Evolutionary conservation across 2,113 vertebrate genomes (phyloP).

Genomic region (Oryzias woworae): DNA sequence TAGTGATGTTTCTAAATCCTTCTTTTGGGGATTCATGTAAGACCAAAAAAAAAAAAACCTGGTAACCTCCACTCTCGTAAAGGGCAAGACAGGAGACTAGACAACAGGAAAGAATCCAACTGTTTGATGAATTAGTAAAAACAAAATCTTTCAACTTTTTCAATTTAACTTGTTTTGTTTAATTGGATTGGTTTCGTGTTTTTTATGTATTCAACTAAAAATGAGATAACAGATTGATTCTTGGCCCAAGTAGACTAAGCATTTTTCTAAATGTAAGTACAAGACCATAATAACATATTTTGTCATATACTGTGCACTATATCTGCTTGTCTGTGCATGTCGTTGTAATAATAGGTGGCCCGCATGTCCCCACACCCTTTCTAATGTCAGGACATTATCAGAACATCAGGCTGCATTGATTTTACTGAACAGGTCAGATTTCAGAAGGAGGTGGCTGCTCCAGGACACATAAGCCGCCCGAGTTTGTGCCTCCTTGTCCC

Average conservation of each 20-base stretch:
- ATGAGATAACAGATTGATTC: too few relatives aligned
- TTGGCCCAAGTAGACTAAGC: too few relatives aligned
- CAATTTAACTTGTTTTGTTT: background rate
- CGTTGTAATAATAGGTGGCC: constrained; percentile 52
- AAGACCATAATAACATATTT: constrained; percentile 47
- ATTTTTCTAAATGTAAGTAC: constrained; percentile 42
- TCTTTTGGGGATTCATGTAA: too few relatives aligned
- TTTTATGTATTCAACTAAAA: too few relatives aligned
- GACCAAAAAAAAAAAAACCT: constrained; percentile 27
- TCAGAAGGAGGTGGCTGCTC: constrained; percentile 75
- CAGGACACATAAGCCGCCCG: constrained; percentile 69
- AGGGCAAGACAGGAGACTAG: constrained; percentile 30
- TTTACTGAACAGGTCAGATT: constrained; percentile 86
- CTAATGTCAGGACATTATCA: constrained; percentile 94
- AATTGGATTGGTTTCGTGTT: background rate
- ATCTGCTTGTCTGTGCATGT: constrained; percentile 19
- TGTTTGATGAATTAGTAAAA: too few relatives aligned
- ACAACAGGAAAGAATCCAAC: constrained; percentile 16
- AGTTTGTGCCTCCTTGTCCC: constrained; percentile 61
- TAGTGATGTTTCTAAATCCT: too few relatives aligned
- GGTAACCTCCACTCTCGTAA: constrained; percentile 56
- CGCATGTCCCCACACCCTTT: constrained; percentile 82
- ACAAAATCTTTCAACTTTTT: background rate
- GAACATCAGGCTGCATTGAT: constrained; percentile 92
- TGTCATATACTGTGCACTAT: background rate